phyloP scores from a whole-genome alignment of 2,113 vertebrate species.

The Notarius quadriscutis region DNA sequence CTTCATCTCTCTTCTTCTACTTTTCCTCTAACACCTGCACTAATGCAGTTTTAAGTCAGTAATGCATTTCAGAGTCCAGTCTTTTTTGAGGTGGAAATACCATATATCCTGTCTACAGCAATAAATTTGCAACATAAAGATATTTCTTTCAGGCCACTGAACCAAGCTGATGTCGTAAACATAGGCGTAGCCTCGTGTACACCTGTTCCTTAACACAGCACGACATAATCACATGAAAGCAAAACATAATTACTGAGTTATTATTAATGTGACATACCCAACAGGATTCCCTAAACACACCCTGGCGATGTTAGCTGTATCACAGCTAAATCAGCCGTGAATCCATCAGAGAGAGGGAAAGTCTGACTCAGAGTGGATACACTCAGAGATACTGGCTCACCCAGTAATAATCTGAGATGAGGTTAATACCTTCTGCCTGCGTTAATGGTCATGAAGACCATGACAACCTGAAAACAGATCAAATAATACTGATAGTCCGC shows the following conservation, averaged over 20 bases:
- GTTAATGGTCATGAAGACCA: neutral
- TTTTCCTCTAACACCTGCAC: slow-evolving; percentile 28
- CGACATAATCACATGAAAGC: slow-evolving; percentile 14
- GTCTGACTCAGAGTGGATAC: neutral
- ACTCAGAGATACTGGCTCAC: slow-evolving; percentile 5
- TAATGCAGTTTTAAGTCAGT: slow-evolving; percentile 36
- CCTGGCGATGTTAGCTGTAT: neutral
- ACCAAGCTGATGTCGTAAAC: slow-evolving; percentile 3
- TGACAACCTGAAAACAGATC: slow-evolving; percentile 13
- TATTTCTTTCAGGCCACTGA: slow-evolving; percentile 1
- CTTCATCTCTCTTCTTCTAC: neutral
- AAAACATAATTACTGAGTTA: neutral
- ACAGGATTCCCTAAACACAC: slow-evolving; percentile 17
- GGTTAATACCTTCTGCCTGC: neutral
- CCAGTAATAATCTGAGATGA: neutral
- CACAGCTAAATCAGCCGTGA: neutral
- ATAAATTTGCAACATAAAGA: slow-evolving; percentile 14
- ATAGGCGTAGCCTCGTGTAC: neutral
- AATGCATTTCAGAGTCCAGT: slow-evolving; percentile 9
- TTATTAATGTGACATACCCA: neutral
- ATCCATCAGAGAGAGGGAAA: neutral
- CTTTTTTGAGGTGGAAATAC: slow-evolving; percentile 8
- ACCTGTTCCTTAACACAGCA: neutral
- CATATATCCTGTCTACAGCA: slow-evolving; percentile 7
- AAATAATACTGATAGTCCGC: neutral